phyloP scores from a whole-genome alignment of 2,888 invertebrate species.

The Leptopilina drosophilae region DNA sequence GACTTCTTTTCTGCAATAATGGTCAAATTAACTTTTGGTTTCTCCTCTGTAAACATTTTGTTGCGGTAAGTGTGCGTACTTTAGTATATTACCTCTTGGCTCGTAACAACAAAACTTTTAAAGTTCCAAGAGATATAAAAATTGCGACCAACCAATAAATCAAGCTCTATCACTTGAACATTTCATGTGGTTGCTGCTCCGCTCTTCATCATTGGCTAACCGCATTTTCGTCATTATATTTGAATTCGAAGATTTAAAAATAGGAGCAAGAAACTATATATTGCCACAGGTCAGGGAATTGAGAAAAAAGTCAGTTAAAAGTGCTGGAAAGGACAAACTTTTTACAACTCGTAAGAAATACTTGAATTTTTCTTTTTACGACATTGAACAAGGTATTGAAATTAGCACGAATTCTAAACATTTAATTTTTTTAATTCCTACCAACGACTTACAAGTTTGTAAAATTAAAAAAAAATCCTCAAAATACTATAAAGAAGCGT shows the following conservation, averaged over 20 bases:
- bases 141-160: slow-evolving; percentile 64
- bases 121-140: slow-evolving; percentile 58
- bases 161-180: slow-evolving; percentile 61
- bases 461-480: too few species aligned
- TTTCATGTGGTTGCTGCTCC: slow-evolving; percentile 57
- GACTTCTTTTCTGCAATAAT: too few species aligned
- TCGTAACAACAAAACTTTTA: slow-evolving; percentile 62
- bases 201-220: slow-evolving; percentile 32
- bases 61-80: slow-evolving; percentile 52
- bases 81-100: slow-evolving; percentile 40
- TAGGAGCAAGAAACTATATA: not conserved
- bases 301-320: too few species aligned
- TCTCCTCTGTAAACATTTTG: slow-evolving; percentile 40
- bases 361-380: too few species aligned
- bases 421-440: too few species aligned
- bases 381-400: too few species aligned
- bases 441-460: too few species aligned
- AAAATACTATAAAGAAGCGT: too few species aligned
- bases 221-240: slow-evolving; percentile 27
- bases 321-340: too few species aligned
- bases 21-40: not conserved
- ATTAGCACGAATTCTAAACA: too few species aligned
- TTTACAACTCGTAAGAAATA: too few species aligned
- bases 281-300: too few species aligned
- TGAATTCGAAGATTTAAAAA: not conserved